These are phyloP conservation scores for Cherax destructor DNA, from an alignment of 1,140 invertebrate genomes.

Conservation along the genomic window DNA sequence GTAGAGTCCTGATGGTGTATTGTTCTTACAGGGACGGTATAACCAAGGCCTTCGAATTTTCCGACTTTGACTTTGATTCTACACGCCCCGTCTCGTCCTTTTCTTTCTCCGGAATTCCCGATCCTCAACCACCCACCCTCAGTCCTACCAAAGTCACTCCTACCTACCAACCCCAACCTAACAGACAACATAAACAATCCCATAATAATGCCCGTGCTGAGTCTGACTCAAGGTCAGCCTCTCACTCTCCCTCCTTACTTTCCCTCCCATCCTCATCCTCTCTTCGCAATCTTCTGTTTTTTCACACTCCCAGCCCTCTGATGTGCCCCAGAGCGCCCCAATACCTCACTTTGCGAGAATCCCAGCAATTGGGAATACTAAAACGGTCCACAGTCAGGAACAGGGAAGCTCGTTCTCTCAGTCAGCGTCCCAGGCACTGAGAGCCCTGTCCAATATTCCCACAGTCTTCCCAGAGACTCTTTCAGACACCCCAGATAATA, in stretches of 20 bases:
- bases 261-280: conserved; percentile 2
- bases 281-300: not conserved
- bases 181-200: not conserved
- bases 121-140: not conserved
- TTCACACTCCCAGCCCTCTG: not conserved
- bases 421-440: conserved; percentile 17
- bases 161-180: not conserved
- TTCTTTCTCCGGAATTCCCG: conserved; percentile 36
- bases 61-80: conserved; percentile 52
- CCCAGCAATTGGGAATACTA: not conserved
- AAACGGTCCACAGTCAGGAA: not conserved
- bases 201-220: not conserved
- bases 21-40: conserved; percentile 54
- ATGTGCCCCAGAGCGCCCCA: not conserved
- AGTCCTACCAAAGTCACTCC: not conserved
- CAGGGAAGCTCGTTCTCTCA: not conserved
- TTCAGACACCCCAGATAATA: not conserved
- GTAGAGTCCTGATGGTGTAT: conserved; percentile 41
- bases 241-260: not conserved
- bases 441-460: not conserved
- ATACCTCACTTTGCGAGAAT: not conserved
- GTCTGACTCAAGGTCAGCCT: not conserved
- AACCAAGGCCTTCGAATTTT: conserved; percentile 56
- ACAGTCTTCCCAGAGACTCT: not conserved
- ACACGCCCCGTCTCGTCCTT: conserved; percentile 52